phyloP scores from a whole-genome alignment of 2,888 invertebrate species.

The Sphaeridia pumilis region DNA sequence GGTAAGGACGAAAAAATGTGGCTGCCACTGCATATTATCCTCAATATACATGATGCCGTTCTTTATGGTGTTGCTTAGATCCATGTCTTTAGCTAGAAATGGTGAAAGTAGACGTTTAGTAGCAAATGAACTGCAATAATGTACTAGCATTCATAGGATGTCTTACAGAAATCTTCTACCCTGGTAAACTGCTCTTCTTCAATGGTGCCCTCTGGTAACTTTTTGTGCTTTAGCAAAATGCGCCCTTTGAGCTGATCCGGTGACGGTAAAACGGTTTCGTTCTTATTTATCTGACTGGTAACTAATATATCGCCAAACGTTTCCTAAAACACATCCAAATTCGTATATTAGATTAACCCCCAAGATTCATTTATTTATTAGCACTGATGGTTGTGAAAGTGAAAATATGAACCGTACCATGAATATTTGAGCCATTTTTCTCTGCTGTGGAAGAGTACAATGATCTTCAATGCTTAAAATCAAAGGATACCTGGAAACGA shows the following conservation, averaged over 20 bases:
- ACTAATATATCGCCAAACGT: constrained; percentile 78
- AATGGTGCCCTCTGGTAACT: constrained; percentile 60
- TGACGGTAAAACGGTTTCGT: constrained; percentile 67
- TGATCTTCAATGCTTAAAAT: constrained; percentile 87
- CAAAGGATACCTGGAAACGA: constrained; percentile 54
- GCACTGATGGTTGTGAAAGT: too few species aligned
- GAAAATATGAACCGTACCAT: too few species aligned
- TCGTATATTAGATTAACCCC: too few species aligned
- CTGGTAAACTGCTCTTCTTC: constrained; percentile 45
- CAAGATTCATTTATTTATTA: too few species aligned
- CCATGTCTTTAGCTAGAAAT: constrained; percentile 49
- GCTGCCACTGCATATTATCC: constrained; percentile 84
- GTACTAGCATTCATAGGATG: too few species aligned
- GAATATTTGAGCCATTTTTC: constrained; percentile 76
- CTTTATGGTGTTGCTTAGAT: constrained; percentile 68
- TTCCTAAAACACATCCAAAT: too few species aligned
- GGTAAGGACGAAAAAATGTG: constrained; percentile 85
- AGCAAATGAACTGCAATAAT: not conserved
- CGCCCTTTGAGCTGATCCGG: constrained; percentile 51
- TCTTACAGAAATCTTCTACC: constrained; percentile 45
- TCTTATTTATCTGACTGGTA: constrained; percentile 62
- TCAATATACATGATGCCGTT: constrained; percentile 81
- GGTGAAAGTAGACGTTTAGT: too few species aligned
- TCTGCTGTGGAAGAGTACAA: constrained; percentile 75
- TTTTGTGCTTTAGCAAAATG: constrained; percentile 62